phyloP scores from a whole-genome alignment of 2,113 vertebrate genomes.

The Oplegnathus fasciatus region DNA sequence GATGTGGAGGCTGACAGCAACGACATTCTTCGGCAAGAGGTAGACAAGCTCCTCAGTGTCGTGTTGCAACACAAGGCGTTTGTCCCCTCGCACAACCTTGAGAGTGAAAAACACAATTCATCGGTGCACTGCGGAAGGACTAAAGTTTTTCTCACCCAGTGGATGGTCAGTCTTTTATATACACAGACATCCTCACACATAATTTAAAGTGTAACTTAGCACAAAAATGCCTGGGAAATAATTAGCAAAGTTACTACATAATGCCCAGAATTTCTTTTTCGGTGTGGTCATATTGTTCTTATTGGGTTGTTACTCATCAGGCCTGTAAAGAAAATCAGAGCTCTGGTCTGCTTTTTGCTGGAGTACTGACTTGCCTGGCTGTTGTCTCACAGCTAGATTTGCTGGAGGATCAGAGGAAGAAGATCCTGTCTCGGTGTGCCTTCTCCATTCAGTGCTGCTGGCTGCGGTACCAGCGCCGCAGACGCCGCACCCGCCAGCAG shows the following conservation, averaged over 20 bases:
- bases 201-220: background rate
- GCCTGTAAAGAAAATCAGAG: background rate
- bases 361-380: constrained; percentile 30
- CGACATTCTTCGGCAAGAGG: constrained; percentile 46
- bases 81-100: constrained; percentile 20
- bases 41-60: constrained; percentile 83
- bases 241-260: background rate
- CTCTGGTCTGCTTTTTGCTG: background rate
- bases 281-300: background rate
- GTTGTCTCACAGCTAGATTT: constrained; percentile 86
- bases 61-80: constrained; percentile 57
- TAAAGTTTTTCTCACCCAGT: constrained; percentile 93
- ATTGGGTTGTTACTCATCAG: background rate
- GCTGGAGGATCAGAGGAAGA: constrained; percentile 87
- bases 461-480: constrained; percentile 83
- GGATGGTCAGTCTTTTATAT: constrained; percentile 83
- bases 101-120: constrained; percentile 45
- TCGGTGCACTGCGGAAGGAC: constrained; percentile 91
- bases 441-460: constrained; percentile 92
- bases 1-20: constrained; percentile 46
- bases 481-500: constrained; percentile 67
- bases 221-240: background rate
- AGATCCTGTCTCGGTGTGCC: constrained; percentile 85
- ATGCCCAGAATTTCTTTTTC: background rate
- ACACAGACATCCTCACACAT: background rate